Evolutionary conservation across 2,113 vertebrate genomes (phyloP).

Genomic region (Trachemys scripta): DNA sequence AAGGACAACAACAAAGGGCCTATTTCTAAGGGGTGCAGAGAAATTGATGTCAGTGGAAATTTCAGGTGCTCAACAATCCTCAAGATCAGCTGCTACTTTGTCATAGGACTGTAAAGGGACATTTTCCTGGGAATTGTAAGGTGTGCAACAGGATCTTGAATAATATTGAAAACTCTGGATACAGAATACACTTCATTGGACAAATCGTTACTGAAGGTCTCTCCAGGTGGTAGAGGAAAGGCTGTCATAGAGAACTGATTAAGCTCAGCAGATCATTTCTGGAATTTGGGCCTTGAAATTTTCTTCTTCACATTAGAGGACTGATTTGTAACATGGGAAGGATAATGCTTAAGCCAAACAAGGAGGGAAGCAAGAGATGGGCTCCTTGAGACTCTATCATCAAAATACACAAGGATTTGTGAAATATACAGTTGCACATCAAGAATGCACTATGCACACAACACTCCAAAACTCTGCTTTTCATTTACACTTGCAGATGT

Average conservation of each 20-base stretch:
- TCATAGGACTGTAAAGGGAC: fast-evolving
- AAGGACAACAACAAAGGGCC: not conserved
- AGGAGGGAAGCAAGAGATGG: constrained; percentile 6
- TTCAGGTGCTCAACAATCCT: not conserved
- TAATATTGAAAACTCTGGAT: not conserved
- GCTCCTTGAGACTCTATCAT: constrained; percentile 44
- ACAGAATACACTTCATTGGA: not conserved
- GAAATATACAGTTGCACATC: not conserved
- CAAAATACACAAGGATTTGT: constrained; percentile 14
- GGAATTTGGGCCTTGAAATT: constrained; percentile 25
- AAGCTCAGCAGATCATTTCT: constrained; percentile 41
- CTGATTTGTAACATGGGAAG: not conserved
- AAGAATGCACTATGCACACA: not conserved
- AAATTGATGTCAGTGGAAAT: not conserved
- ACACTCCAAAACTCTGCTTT: not conserved
- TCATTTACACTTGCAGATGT: not conserved
- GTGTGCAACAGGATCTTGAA: not conserved
- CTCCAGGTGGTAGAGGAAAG: constrained; percentile 30
- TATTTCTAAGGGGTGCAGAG: not conserved
- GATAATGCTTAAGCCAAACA: not conserved
- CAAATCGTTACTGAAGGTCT: not conserved
- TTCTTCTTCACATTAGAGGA: not conserved
- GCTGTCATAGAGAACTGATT: constrained; percentile 9
- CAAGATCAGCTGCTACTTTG: not conserved
- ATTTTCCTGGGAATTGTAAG: not conserved